Percentiles rank a stretch among this genome's conserved stretches.
Evolutionary conservation across 2,888 invertebrate genomes (phyloP).

Genomic region (Dendrolimus pini): DNA sequence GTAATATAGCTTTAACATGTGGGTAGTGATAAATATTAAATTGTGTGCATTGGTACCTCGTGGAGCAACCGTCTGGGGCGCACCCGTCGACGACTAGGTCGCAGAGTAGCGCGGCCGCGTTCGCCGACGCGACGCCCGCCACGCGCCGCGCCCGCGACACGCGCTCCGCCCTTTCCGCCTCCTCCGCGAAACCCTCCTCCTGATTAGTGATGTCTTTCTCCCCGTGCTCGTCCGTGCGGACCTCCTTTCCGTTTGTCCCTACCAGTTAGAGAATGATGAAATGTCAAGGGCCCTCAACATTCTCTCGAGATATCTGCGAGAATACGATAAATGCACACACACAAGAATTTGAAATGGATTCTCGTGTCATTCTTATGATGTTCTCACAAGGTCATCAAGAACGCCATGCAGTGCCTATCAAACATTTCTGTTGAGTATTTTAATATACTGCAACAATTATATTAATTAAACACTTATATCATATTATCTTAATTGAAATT

Average conservation of each 20-base stretch:
- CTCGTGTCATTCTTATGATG: too few relatives aligned
- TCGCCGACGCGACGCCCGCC: slow-evolving; percentile 87
- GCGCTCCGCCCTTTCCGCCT: slow-evolving; percentile 5
- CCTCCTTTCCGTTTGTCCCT: slow-evolving; percentile 1
- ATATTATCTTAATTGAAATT: too few relatives aligned
- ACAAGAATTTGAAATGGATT: too few relatives aligned
- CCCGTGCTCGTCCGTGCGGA: slow-evolving; percentile 6
- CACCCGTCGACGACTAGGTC: slow-evolving; percentile 81
- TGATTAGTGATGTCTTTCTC: slow-evolving; percentile 3
- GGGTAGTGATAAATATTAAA: background rate
- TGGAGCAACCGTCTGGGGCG: slow-evolving; percentile 30
- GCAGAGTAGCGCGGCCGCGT: slow-evolving; percentile 91
- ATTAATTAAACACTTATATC: too few relatives aligned
- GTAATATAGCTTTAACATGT: too few relatives aligned
- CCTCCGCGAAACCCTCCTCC: slow-evolving; percentile 3
- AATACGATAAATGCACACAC: too few relatives aligned
- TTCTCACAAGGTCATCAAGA: too few relatives aligned
- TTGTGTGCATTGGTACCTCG: slow-evolving; percentile 20
- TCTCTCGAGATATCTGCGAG: too few relatives aligned
- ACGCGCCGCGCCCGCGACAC: slow-evolving; percentile 59
- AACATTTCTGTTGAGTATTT: too few relatives aligned
- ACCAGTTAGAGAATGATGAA: background rate
- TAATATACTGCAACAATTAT: too few relatives aligned
- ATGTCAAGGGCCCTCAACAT: background rate
- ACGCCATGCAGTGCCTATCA: too few relatives aligned